Conservation (phyloP, 1,140 invertebrate species). For the Ericerus pela region DNA sequence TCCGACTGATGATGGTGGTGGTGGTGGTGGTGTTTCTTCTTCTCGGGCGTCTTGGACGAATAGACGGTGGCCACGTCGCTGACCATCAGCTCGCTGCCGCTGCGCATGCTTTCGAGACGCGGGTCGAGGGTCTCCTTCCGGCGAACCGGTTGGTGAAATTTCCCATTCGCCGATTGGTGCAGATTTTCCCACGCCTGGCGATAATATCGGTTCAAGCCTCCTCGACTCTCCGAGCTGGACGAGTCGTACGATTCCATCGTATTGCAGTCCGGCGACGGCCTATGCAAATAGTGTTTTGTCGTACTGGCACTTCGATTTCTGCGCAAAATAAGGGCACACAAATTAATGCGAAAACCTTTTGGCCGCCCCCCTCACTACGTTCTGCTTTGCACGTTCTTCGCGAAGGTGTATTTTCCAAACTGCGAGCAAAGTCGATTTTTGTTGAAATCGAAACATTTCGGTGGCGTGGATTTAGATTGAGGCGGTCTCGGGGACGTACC, state of each 20-base stretch:
- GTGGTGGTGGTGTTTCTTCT: slow-evolving; percentile 66
- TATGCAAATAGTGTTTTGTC: slow-evolving; percentile 62
- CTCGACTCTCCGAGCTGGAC: slow-evolving; percentile 64
- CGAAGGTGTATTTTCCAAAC: too few species aligned
- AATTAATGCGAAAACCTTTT: too few species aligned
- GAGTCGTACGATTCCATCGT: slow-evolving; percentile 75
- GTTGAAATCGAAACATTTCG: too few species aligned
- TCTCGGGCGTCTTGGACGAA: slow-evolving; percentile 41
- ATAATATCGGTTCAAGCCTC: slow-evolving; percentile 68
- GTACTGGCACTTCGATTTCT: slow-evolving; percentile 49
- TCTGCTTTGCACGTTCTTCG: too few species aligned
- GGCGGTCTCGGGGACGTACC: too few species aligned
- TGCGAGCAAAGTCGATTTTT: too few species aligned
- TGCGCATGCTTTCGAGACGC: slow-evolving; percentile 53
- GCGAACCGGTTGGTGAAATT: slow-evolving; percentile 36
- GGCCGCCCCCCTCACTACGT: too few species aligned
- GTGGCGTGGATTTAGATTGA: too few species aligned
- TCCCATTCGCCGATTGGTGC: slow-evolving; percentile 48
- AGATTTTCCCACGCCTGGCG: slow-evolving; percentile 83
- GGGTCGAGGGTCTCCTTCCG: slow-evolving; percentile 55
- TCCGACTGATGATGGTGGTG: slow-evolving; percentile 50
- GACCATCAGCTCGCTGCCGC: slow-evolving; percentile 65
- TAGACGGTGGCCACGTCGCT: slow-evolving; percentile 45
- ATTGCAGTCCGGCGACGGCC: slow-evolving; percentile 72
- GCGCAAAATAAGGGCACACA: too few species aligned